These are phyloP conservation scores for Parazoanthus darwini DNA, from an alignment of 92 coral and sea anemone genomes.

Conservation along the genomic window DNA sequence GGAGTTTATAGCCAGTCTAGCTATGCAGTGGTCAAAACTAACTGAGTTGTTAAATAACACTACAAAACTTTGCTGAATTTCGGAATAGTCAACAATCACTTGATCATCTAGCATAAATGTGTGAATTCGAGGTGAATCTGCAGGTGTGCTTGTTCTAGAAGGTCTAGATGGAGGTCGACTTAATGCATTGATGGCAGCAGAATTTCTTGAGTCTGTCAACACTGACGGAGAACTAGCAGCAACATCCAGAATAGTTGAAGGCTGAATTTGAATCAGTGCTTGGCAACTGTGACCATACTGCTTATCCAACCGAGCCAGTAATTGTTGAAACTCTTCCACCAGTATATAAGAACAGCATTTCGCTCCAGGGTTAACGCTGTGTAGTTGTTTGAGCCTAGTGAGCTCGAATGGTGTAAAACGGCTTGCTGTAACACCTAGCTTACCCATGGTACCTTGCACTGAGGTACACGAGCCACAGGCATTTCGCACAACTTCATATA, in stretches of 20 bases:
- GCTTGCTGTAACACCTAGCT: slow-evolving; percentile 59
- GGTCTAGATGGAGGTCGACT: not conserved
- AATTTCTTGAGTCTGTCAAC: not conserved
- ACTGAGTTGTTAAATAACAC: slow-evolving; percentile 56
- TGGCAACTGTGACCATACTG: slow-evolving; percentile 28
- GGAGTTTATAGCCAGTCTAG: slow-evolving; percentile 36
- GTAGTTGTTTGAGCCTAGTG: slow-evolving; percentile 55
- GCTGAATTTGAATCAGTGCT: slow-evolving; percentile 48
- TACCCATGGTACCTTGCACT: slow-evolving; percentile 53
- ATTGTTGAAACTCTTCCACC: slow-evolving; percentile 41
- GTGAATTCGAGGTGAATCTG: slow-evolving; percentile 38
- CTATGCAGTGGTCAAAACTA: slow-evolving; percentile 38
- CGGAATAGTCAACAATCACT: slow-evolving; percentile 58
- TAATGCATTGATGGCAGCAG: slow-evolving; percentile 28
- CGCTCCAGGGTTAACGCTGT: slow-evolving; percentile 58
- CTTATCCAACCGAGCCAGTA: slow-evolving; percentile 54
- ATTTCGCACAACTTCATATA: slow-evolving; percentile 61
- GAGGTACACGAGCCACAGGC: slow-evolving; percentile 62
- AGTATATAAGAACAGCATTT: slow-evolving; percentile 71
- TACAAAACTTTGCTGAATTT: slow-evolving; percentile 57
- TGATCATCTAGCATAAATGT: slow-evolving; percentile 53
- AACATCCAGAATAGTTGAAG: slow-evolving; percentile 40
- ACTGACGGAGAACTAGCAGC: not conserved
- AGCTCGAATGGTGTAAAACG: slow-evolving; percentile 62
- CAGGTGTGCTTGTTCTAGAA: not conserved